A percentile compares a stretch with the other conserved stretches of the same genome.
Conservation (phyloP, 1,140 invertebrate species). For the Zaprionus camerounensis region DNA sequence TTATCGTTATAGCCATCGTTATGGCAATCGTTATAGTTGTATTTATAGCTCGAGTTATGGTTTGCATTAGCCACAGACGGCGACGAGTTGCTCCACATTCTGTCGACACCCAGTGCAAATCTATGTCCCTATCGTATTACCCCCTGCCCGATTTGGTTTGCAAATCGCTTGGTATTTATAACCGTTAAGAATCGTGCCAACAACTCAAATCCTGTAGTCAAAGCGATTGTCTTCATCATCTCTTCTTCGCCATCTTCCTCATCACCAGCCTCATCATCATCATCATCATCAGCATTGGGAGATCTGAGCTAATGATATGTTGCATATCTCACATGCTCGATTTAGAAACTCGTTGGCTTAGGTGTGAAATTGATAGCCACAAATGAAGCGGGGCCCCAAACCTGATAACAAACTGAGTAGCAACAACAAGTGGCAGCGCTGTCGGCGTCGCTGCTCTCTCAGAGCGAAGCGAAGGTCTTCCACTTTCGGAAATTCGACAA, state of each 20-base stretch:
- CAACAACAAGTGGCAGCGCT: slow-evolving; percentile 48
- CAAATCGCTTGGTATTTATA: slow-evolving; percentile 60
- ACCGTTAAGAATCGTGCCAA: slow-evolving; percentile 19
- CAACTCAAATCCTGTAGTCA: slow-evolving; percentile 3
- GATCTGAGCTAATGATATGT: slow-evolving; percentile 31
- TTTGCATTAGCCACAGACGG: slow-evolving; percentile 61
- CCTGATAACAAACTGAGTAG: slow-evolving; percentile 70
- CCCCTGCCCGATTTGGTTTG: slow-evolving; percentile 53
- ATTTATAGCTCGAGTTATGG: slow-evolving; percentile 39
- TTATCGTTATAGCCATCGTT: slow-evolving; percentile 35
- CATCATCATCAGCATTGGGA: slow-evolving; percentile 6
- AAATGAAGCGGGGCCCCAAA: slow-evolving; percentile 53
- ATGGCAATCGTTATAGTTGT: slow-evolving; percentile 9
- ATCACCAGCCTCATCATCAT: neutral
- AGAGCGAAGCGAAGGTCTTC: slow-evolving; percentile 70
- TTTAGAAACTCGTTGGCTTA: slow-evolving; percentile 65
- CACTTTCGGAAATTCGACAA: slow-evolving; percentile 80
- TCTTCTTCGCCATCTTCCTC: neutral
- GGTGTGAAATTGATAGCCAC: slow-evolving; percentile 77
- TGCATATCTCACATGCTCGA: slow-evolving; percentile 23
- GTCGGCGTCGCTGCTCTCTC: neutral
- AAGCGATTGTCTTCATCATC: neutral
- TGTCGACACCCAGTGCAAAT: slow-evolving; percentile 30
- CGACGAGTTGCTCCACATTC: slow-evolving; percentile 39
- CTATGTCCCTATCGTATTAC: slow-evolving; percentile 56